Base-by-base conservation (phyloP, 1,140 invertebrate species). In the Pogonomyrmex barbatus region DNA sequence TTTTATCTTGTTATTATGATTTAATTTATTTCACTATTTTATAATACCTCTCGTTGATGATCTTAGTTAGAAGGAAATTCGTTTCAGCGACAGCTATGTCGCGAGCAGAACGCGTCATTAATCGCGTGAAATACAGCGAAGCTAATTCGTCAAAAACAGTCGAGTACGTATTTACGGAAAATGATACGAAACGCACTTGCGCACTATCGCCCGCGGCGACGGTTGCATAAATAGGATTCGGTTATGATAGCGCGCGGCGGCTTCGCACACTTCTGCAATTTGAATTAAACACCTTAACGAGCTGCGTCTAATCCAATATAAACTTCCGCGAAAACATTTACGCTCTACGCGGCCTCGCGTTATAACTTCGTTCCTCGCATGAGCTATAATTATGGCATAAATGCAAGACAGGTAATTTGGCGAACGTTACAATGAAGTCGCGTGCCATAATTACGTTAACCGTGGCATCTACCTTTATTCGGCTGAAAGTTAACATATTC, bases 211-310 rank as follows among this genome's bases (percentile, higher is more conserved):
- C 56, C 42, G n/a, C 56, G 42, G 67, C 36, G 39, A 73, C 67
- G 42, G 68, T 24, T 70, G 45, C 42, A 60, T 75, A 83, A 83
- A 83, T 83, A 83, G 79, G 54, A 83, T 83, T 83, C 79, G 68
- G 68, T 56, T 83, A 83, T 83, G 79, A 83, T 83, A 83, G 68
- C 42, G 56, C 79, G 54, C 67, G 39, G 67, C 68, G 56, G 79
- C 79, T 82, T 56, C 54, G 67, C 56, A 75, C 79, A 75, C 79
- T 83, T 83, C 68, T 83, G 68, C 79, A 83, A 83, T 83, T 83
- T 83, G 68, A 83, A 73, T 83, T 83, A 83, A 83, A 83, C 79
- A 83, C 79, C 68, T 83, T 83, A 83, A 83, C 79, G 79, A 83
- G 79, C 68, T 83, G 68, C 79, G 54, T 83, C 79, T 83, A 83